Evolutionary conservation across 2,888 invertebrate species (phyloP).

Genomic region (Andrena flavipes): DNA sequence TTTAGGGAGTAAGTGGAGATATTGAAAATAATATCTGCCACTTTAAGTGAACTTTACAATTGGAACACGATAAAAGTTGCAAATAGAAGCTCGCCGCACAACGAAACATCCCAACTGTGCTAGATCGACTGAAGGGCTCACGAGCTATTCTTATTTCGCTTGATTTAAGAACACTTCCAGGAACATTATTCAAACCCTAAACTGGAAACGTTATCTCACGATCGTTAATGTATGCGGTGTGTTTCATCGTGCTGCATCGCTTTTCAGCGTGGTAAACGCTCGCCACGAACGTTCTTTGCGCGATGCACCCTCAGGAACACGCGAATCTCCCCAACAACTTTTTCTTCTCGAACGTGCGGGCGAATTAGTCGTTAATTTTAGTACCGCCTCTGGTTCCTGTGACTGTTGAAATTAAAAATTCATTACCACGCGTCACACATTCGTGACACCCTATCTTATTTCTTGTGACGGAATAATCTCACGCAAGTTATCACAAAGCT

Average conservation of each 20-base stretch:
- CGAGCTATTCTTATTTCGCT: constrained; percentile 39
- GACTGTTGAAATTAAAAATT: constrained; percentile 1
- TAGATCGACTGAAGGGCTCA: not conserved
- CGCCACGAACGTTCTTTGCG: constrained; percentile 27
- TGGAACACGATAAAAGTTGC: not conserved
- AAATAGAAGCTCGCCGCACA: too few species aligned
- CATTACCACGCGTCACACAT: too few species aligned
- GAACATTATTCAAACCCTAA: constrained; percentile 50
- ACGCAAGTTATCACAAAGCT: too few species aligned
- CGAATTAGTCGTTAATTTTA: not conserved
- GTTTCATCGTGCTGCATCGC: constrained; percentile 16
- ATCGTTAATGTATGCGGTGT: constrained; percentile 38
- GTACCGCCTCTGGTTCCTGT: not conserved
- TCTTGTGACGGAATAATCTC: too few species aligned
- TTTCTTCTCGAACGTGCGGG: constrained; percentile 11
- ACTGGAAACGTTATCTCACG: constrained; percentile 49
- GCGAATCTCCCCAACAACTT: constrained; percentile 36
- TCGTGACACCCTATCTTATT: too few species aligned
- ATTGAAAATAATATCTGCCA: too few species aligned
- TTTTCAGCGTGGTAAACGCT: constrained; percentile 23
- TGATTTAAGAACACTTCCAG: constrained; percentile 44
- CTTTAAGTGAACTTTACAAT: not conserved
- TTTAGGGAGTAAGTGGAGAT: not conserved
- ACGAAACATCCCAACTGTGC: too few species aligned
- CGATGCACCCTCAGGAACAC: constrained; percentile 40